Conservation (phyloP, 2,113 vertebrate genomes). For the Rissa tridactyla region DNA sequence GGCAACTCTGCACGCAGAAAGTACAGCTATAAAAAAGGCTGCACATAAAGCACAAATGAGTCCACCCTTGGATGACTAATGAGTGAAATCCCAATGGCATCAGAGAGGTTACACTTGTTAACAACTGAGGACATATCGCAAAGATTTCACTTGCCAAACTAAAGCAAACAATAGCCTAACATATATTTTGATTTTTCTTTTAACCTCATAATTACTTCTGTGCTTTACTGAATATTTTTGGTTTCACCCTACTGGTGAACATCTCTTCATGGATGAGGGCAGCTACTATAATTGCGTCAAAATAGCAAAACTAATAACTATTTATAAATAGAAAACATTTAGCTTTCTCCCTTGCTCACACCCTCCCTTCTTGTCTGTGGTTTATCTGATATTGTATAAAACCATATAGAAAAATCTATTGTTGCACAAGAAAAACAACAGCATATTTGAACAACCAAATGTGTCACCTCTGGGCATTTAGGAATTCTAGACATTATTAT, state of each 20-base stretch:
- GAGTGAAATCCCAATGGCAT: neutral
- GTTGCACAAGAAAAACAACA: neutral
- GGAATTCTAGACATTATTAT: neutral
- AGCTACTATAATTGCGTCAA: neutral
- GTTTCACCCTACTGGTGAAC: neutral
- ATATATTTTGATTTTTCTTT: neutral
- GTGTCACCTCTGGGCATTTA: neutral
- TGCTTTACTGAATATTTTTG: neutral
- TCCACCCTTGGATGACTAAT: neutral
- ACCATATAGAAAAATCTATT: neutral
- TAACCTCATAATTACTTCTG: neutral
- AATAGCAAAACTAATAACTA: neutral
- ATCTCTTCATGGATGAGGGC: accelerated
- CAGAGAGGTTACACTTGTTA: neutral
- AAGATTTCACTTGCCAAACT: neutral
- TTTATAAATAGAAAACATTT: neutral
- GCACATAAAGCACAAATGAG: neutral
- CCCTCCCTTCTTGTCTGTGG: neutral
- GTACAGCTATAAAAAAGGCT: neutral
- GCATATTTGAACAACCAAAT: neutral
- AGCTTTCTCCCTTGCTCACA: neutral
- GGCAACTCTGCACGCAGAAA: neutral
- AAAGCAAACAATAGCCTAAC: neutral
- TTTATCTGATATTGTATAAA: neutral
- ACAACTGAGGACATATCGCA: accelerated